phyloP scores from a whole-genome alignment of 2,113 vertebrate genomes.

The Pimephales promelas region DNA sequence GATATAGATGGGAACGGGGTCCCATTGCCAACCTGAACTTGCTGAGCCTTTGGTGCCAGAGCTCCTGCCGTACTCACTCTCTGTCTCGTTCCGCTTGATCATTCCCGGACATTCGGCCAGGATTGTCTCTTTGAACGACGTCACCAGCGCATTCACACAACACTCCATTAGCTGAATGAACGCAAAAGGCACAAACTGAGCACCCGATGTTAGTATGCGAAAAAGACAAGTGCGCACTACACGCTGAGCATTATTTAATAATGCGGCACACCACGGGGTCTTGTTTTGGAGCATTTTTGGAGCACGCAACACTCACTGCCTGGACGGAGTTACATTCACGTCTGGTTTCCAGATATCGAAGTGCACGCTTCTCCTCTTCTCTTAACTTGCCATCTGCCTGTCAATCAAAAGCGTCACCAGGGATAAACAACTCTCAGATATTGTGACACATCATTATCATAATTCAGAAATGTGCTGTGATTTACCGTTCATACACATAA shows the following conservation, averaged over 20 bases:
- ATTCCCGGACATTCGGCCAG: slow-evolving; percentile 98
- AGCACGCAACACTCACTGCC: slow-evolving; percentile 83
- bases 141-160: slow-evolving; percentile 96
- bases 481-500: not conserved
- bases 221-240: not conserved
- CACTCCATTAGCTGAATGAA: slow-evolving; percentile 92
- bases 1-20: not conserved
- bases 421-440: not conserved
- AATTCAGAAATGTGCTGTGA: slow-evolving; percentile 1
- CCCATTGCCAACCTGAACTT: slow-evolving; percentile 25
- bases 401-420: slow-evolving; percentile 3
- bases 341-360: slow-evolving; percentile 95
- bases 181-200: slow-evolving; percentile 2
- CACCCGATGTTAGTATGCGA: not conserved
- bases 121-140: slow-evolving; percentile 98
- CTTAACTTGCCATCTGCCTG: slow-evolving; percentile 98
- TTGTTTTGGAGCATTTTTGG: not conserved
- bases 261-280: not conserved
- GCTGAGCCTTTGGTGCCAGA: slow-evolving; percentile 32
- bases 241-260: not conserved
- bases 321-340: slow-evolving; percentile 98
- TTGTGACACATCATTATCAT: not conserved
- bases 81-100: slow-evolving; percentile 99
- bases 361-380: slow-evolving; percentile 96
- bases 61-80: slow-evolving; percentile 86